Conservation (phyloP, 2,113 vertebrate genomes). For the Ageneiosus marmoratus region DNA sequence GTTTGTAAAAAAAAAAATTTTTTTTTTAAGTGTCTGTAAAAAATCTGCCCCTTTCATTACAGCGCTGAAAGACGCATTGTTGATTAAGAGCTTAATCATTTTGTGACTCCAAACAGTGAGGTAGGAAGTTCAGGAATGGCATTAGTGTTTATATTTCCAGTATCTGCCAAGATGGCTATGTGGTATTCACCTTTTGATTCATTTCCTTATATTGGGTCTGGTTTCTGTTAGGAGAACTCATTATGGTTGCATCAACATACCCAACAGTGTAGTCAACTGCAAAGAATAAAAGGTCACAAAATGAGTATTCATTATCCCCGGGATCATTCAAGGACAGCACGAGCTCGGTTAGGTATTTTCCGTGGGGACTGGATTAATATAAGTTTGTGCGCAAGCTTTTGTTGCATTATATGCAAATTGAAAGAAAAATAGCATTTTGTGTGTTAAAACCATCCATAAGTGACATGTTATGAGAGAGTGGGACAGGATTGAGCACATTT, state of each 20-base stretch:
- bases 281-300: conserved; percentile 6
- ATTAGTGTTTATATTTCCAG: neutral
- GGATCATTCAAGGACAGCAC: conserved; percentile 1
- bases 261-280: neutral
- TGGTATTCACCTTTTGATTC: neutral
- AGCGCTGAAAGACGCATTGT: neutral
- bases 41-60: neutral
- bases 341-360: conserved; percentile 20
- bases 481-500: neutral
- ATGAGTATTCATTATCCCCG: conserved; percentile 14
- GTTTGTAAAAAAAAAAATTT: neutral
- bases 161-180: neutral
- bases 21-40: neutral
- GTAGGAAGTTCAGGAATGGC: neutral
- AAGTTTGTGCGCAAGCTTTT: neutral
- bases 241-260: conserved; percentile 1
- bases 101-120: neutral
- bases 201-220: neutral
- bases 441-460: neutral
- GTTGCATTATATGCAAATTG: neutral
- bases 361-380: neutral
- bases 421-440: neutral
- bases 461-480: neutral
- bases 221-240: conserved; percentile 15
- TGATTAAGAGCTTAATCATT: neutral